phyloP scores from a whole-genome alignment of 2,888 invertebrate genomes.

The Escarpia spicata region DNA sequence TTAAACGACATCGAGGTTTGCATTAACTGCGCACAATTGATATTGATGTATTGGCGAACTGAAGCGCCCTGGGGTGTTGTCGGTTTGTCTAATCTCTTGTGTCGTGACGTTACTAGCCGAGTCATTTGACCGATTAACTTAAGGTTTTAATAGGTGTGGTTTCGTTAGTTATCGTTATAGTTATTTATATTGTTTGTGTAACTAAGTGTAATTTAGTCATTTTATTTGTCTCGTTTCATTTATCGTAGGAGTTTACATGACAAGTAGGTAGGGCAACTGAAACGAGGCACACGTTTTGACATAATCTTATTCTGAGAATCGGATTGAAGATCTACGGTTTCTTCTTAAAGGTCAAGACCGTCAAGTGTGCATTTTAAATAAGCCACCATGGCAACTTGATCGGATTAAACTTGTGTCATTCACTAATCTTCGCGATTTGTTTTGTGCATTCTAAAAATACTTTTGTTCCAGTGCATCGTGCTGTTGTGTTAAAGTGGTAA shows the following conservation, averaged over 20 bases:
- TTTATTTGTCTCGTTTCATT: neutral
- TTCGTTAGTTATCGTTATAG: no score
- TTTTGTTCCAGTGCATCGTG: neutral
- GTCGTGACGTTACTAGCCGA: neutral
- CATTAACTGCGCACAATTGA: neutral
- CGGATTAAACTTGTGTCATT: neutral
- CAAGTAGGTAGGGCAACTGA: neutral
- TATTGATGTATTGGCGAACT: neutral
- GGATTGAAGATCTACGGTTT: neutral
- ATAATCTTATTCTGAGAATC: neutral
- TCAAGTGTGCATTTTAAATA: neutral
- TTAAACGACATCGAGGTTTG: neutral
- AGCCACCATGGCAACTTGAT: neutral
- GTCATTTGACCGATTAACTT: neutral
- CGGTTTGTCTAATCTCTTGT: neutral
- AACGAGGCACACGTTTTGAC: neutral
- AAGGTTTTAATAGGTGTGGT: neutral
- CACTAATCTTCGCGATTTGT: neutral
- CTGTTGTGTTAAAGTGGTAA: neutral
- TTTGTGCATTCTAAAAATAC: neutral
- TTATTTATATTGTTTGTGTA: no score
- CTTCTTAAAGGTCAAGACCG: neutral
- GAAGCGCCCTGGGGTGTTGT: neutral
- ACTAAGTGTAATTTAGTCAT: no score
- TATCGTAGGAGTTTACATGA: neutral